These are phyloP conservation scores for Cavia aperea DNA, from an alignment of 2,113 vertebrate species.

Conservation along the genomic window DNA sequence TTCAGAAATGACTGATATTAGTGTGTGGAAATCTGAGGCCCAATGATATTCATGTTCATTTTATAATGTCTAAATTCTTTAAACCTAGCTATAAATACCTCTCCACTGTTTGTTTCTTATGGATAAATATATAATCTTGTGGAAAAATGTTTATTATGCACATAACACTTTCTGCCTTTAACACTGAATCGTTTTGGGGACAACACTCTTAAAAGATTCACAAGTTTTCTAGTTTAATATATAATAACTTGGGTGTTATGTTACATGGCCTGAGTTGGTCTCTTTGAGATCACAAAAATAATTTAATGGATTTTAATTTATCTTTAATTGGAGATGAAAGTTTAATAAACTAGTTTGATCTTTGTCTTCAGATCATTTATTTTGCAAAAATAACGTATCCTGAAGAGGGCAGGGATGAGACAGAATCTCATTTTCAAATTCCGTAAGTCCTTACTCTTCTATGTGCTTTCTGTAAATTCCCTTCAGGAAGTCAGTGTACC, in stretches of 20 bases:
- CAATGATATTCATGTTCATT: background rate
- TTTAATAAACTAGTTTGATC: background rate
- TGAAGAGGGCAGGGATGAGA: background rate
- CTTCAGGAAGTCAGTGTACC: background rate
- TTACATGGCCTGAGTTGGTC: background rate
- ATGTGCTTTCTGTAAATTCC: background rate
- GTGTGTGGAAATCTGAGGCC: background rate
- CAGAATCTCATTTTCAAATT: background rate
- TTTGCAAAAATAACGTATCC: background rate
- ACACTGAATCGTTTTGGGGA: background rate
- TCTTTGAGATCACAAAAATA: background rate
- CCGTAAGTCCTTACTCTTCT: background rate
- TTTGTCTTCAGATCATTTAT: background rate
- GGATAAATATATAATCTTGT: background rate
- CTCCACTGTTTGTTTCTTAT: background rate
- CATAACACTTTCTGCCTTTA: background rate
- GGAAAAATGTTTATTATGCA: background rate
- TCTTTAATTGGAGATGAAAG: background rate
- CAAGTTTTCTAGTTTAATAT: background rate
- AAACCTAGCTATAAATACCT: background rate
- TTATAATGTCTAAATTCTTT: background rate
- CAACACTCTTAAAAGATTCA: background rate
- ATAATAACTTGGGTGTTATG: background rate
- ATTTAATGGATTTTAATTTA: background rate
- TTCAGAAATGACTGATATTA: background rate